Conservation (phyloP, 2,888 invertebrate genomes). For the Pachycephus smyrnensis region DNA sequence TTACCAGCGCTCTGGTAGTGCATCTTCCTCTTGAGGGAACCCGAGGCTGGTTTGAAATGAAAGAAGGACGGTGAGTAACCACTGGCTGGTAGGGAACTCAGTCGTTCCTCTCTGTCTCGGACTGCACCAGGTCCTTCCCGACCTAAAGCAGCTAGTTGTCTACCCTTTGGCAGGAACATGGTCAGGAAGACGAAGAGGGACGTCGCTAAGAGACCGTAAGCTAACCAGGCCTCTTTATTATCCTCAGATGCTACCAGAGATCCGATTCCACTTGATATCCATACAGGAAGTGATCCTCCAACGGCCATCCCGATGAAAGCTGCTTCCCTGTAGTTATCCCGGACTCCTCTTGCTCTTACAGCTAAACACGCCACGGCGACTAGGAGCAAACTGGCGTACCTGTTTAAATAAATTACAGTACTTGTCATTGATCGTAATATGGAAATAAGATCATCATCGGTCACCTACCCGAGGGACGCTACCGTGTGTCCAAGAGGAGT, state of each 20-base stretch:
- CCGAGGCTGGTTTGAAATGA: slow-evolving; percentile 90
- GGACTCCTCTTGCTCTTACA: slow-evolving; percentile 86
- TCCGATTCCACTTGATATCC: slow-evolving; percentile 83
- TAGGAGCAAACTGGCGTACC: slow-evolving; percentile 84
- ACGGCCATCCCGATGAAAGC: slow-evolving; percentile 92
- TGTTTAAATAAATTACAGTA: slow-evolving; percentile 23
- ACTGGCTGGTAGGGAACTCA: slow-evolving; percentile 84
- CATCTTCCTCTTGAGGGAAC: slow-evolving; percentile 75
- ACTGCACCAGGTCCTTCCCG: slow-evolving; percentile 75
- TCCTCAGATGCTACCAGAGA: slow-evolving; percentile 72
- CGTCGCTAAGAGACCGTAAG: slow-evolving; percentile 88
- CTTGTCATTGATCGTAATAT: slow-evolving; percentile 33
- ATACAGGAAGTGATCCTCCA: slow-evolving; percentile 87
- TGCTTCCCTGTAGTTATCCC: slow-evolving; percentile 94
- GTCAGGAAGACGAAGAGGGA: slow-evolving; percentile 88
- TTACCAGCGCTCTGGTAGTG: slow-evolving; percentile 66
- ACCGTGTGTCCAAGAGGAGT: slow-evolving; percentile 62
- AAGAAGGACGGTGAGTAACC: slow-evolving; percentile 93
- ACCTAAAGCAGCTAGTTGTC: slow-evolving; percentile 92
- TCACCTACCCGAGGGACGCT: slow-evolving; percentile 59
- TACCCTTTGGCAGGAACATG: slow-evolving; percentile 94
- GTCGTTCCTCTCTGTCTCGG: slow-evolving; percentile 85
- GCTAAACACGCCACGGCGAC: slow-evolving; percentile 87
- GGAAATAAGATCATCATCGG: background rate
- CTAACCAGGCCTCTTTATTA: slow-evolving; percentile 88